phyloP scores from a whole-genome alignment of 2,113 vertebrate species.

The Cephalopholis sonnerati region DNA sequence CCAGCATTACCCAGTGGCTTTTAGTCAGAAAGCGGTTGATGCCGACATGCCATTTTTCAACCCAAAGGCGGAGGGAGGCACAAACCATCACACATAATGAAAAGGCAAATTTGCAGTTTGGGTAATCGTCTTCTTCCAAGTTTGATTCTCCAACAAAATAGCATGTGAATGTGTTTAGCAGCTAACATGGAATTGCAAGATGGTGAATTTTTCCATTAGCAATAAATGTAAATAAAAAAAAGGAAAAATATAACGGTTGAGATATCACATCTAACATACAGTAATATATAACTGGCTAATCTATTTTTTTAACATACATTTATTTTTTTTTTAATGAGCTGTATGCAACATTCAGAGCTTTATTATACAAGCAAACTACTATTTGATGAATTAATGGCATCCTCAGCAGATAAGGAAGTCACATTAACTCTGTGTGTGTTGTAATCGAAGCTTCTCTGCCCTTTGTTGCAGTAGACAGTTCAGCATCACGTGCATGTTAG shows the following conservation, averaged over 20 bases:
- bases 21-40: background rate
- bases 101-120: background rate
- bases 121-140: background rate
- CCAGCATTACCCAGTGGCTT: background rate
- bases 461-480: no score
- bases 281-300: no score
- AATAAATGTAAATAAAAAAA: background rate
- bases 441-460: no score
- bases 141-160: background rate
- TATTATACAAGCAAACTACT: no score
- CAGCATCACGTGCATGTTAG: no score
- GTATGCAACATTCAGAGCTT: no score
- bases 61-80: background rate
- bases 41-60: constrained; percentile 7
- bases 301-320: no score
- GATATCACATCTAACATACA: no score
- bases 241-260: background rate
- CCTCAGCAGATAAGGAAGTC: no score
- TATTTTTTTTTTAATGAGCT: no score
- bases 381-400: no score
- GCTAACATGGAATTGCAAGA: background rate
- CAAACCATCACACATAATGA: background rate
- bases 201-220: background rate
- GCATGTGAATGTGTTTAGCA: background rate
- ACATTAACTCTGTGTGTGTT: no score